Conservation (phyloP, 2,888 invertebrate species). For the Acronicta aceris region DNA sequence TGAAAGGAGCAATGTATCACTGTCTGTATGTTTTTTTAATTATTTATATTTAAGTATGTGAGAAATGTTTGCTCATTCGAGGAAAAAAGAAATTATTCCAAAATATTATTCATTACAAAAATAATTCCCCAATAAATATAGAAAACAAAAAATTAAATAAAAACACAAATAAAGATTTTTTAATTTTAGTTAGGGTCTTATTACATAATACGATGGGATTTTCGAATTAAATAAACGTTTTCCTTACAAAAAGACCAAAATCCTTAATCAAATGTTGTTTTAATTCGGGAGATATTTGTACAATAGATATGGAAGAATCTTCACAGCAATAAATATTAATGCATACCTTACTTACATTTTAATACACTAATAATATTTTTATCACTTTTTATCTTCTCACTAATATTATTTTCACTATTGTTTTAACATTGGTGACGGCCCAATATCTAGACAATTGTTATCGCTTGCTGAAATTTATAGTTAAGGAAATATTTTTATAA, state of each 20-base stretch:
- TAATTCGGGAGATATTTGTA: constrained; percentile 19
- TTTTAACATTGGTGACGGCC: neutral
- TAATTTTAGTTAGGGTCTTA: too few relatives aligned
- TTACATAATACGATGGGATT: too few relatives aligned
- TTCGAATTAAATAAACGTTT: constrained; percentile 6
- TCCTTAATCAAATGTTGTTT: constrained; percentile 8
- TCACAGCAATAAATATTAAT: constrained; percentile 10
- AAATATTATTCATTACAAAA: too few relatives aligned
- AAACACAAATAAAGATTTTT: too few relatives aligned
- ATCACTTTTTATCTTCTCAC: constrained; percentile 18
- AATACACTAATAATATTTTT: constrained; percentile 28
- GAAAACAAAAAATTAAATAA: too few relatives aligned
- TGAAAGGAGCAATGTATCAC: neutral
- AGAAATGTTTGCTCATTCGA: neutral
- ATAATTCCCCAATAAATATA: too few relatives aligned
- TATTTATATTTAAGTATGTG: neutral
- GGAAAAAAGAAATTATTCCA: too few relatives aligned
- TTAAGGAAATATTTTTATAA: neutral
- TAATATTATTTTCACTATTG: constrained; percentile 9
- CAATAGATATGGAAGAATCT: constrained; percentile 27
- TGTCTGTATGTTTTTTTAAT: neutral
- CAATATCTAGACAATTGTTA: neutral
- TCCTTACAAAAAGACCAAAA: neutral
- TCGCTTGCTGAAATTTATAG: neutral
- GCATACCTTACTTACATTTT: constrained; percentile 33